Evolutionary conservation across 2,113 vertebrate genomes (phyloP), one percentile per base, ranked within the genome.

Genomic region (Neolamprologus hecqui): DNA sequence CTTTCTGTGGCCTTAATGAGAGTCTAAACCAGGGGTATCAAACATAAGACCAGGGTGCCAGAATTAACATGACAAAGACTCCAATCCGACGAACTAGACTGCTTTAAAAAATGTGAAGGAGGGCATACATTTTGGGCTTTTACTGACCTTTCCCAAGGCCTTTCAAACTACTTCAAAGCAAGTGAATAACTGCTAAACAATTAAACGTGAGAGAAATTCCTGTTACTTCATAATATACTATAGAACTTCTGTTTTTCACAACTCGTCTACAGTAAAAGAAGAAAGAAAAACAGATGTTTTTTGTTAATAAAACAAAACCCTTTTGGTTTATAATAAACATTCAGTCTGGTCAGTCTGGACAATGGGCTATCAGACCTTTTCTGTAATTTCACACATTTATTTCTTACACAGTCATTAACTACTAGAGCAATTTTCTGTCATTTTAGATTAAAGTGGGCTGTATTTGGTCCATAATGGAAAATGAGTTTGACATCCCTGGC

Each of bases 31-130:
- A 33, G 9, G 15, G 58, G 28, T 63, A 6, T 63, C 58, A 19
- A 19, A 63, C 58, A 33, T 33, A 33, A 63, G 17, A 33, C 28
- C 28, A 19, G 58, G 2, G 15, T 33, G 15, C 9, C 58, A 63
- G 28, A 63, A 63, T 63, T 6, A 33, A 1, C 9, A 63, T 10
- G 28, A 63, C 28, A 63, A 63, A 63, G 28, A 63, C 9, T 19
- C 28, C 58, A 63, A 63, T 33, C 28, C 0, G 0, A 4, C 2
- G 0, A 33, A 17, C 9, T 19, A 19, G 28, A 11, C 9, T 63
- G 15, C 58, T 63, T 33, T 33, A 33, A 33, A 33, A 63, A 63
- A 33, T 19, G 15, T 6, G 28, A 60, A 60, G 57, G 5, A 11
- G 9, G 57, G 15, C 9, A 60, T 60, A 60, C 5, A 60, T 60